Evolutionary conservation across 2,888 invertebrate species (phyloP).

Genomic region (Lutraria lutraria): DNA sequence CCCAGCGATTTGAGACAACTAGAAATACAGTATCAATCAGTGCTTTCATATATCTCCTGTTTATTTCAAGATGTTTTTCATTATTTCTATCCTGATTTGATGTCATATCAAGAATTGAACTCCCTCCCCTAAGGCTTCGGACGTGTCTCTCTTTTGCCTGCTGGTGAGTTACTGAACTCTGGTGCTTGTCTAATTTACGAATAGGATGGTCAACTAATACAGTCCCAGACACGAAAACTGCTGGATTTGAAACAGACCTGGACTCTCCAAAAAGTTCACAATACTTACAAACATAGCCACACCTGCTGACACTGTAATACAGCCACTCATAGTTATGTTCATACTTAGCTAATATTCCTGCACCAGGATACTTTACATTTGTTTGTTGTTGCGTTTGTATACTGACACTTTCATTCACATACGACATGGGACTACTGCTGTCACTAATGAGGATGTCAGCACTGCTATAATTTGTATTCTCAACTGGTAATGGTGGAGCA

Average conservation of each 20-base stretch:
- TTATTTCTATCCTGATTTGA: background rate
- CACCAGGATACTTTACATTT: no score
- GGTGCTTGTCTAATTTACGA: background rate
- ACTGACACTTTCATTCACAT: no score
- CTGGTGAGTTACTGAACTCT: background rate
- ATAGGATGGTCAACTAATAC: background rate
- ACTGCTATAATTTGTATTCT: no score
- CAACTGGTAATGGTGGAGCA: no score
- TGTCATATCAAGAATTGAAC: background rate
- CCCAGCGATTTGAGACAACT: slow-evolving; percentile 40
- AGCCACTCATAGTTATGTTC: background rate
- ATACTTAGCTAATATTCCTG: background rate
- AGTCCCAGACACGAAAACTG: background rate
- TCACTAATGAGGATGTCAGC: no score
- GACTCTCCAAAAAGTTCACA: background rate
- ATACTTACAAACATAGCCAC: background rate
- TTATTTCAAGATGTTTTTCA: background rate
- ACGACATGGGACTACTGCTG: no score
- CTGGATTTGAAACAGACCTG: background rate
- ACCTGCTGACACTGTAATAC: background rate
- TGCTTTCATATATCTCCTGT: slow-evolving; percentile 14
- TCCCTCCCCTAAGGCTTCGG: background rate
- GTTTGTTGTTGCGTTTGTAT: no score
- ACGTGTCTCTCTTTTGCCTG: background rate
- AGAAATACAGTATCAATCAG: slow-evolving; percentile 24